phyloP scores from a whole-genome alignment of 2,113 vertebrate genomes.

The Equus quagga region DNA sequence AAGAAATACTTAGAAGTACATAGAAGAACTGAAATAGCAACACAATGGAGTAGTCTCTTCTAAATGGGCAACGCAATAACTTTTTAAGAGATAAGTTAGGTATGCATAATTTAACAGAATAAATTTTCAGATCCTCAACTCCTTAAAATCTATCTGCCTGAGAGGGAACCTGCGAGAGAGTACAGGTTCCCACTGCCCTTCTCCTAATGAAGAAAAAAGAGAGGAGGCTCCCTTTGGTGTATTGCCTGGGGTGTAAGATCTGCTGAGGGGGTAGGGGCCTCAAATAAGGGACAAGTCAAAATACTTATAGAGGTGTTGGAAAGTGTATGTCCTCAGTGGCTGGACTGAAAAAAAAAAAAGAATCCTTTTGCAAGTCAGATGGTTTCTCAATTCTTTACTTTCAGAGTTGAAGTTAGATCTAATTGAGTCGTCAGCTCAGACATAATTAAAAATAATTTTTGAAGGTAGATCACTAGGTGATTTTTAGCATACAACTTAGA shows the following conservation, averaged over 20 bases:
- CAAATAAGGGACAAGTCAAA: background rate
- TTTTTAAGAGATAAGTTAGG: background rate
- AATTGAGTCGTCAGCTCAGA: background rate
- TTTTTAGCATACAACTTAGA: constrained; percentile 9
- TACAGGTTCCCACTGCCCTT: background rate
- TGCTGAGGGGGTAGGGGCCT: background rate
- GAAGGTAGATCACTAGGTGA: background rate
- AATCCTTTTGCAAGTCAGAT: background rate
- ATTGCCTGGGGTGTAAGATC: background rate
- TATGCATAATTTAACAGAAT: background rate
- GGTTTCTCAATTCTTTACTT: background rate
- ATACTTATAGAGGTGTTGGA: background rate
- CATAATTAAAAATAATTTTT: constrained; percentile 39
- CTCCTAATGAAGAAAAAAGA: background rate
- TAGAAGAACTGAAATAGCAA: background rate
- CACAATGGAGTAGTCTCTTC: background rate
- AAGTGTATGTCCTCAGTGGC: background rate
- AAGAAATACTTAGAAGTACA: background rate
- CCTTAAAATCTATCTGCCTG: background rate
- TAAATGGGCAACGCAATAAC: background rate
- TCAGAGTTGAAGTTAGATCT: background rate
- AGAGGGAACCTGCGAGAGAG: background rate
- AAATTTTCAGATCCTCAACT: background rate
- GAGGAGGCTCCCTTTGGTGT: background rate
- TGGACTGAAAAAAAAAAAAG: background rate